Evolutionary conservation across 2,888 invertebrate genomes (phyloP), one percentile per base, ranked within the genome.

Genomic region (Eucera pruinosa): DNA sequence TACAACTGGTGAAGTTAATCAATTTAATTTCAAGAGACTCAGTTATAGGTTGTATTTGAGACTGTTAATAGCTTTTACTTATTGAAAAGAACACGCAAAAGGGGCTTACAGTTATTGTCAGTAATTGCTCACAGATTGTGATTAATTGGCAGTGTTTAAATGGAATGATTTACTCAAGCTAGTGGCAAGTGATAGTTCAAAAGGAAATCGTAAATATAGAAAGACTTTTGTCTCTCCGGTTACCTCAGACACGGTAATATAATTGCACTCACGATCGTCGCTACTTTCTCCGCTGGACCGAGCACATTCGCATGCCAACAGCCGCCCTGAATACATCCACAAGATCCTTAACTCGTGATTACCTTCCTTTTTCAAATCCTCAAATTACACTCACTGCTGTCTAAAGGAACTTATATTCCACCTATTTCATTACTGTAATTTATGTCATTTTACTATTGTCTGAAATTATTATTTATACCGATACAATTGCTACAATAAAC

Each of bases 221-320:
- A 58, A 36, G 39, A 50, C 20, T 62, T 73, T 58, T 50, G 41
- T 58, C 23, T 48, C 27, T 20, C 23, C 55, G 45, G 18, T 57
- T 73, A 41, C 45, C 36, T 57, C 66, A 58, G 50, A 33, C 47
- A 33, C 13, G n/a, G n/a, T 62, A 11, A 15, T 67, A 47, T 57
- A 66, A 65, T 43, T 67, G 74, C 62, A 9, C 61, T 41, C 58
- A 52, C 74, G 61, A 61, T 57, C 57, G 55, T 62, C 60, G 48
- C 36, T 43, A 77, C 76, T 77, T 77, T 77, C 76, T 77, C 76
- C 43, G 61, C 43, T 64, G 62, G 62, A 45, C 41, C 65, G 36
- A 66, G 48, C 25, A 41, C 66, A 52, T 57, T 55, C 57, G 57
- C 52, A 36, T 58, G 74, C 50, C 43, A 74, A 57, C 62, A 62